phyloP scores from a whole-genome alignment of 2,113 vertebrate genomes.

The Strigops habroptila region DNA sequence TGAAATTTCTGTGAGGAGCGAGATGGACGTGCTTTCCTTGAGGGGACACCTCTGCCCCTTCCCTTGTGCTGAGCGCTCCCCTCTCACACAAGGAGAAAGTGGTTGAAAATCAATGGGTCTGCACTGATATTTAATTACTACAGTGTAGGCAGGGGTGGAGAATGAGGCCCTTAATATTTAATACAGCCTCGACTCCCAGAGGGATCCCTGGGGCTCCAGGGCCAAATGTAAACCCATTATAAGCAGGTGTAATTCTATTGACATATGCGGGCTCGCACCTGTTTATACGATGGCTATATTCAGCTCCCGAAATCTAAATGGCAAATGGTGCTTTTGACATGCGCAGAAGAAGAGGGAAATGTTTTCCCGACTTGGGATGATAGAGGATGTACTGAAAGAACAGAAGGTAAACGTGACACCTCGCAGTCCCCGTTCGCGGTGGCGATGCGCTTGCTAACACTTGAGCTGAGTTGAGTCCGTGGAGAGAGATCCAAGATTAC shows the following conservation, averaged over 20 bases:
- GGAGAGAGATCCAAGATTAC: neutral
- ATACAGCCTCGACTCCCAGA: conserved; percentile 22
- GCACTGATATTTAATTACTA: conserved; percentile 45
- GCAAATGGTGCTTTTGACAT: conserved; percentile 9
- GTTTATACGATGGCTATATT: neutral
- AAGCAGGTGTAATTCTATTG: conserved; percentile 46
- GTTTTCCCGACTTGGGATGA: neutral
- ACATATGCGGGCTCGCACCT: conserved; percentile 24
- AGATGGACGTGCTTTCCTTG: neutral
- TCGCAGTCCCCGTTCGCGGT: neutral
- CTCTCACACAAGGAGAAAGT: neutral
- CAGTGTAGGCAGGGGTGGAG: conserved; percentile 7
- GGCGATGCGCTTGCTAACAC: neutral
- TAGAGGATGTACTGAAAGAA: neutral
- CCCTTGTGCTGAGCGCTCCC: neutral
- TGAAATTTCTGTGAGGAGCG: neutral
- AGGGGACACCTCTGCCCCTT: neutral
- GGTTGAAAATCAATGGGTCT: conserved; percentile 26
- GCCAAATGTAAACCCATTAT: conserved; percentile 53
- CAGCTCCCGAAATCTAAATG: conserved; percentile 21
- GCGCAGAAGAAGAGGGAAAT: neutral
- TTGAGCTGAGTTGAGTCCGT: neutral
- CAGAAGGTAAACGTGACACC: conserved; percentile 22
- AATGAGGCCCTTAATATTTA: conserved; percentile 61
- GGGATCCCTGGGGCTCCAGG: conserved; percentile 21